Evolutionary conservation across 2,113 vertebrate genomes (phyloP), one percentile per base, ranked within the genome.

Genomic region (Arizona elegans): DNA sequence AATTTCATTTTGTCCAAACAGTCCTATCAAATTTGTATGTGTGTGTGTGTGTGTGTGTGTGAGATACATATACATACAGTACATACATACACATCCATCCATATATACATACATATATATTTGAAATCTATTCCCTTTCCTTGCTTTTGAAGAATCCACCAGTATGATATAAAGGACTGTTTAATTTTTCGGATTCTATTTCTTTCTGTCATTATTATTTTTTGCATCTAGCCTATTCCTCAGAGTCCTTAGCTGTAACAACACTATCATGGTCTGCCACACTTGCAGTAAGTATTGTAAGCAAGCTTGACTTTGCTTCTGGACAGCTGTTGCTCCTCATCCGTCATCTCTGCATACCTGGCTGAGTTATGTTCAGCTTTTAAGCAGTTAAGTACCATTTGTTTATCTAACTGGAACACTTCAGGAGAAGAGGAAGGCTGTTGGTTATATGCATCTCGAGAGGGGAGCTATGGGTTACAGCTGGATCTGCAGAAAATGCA

Each of bases 371-470:
- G 19, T n/a, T 62, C 52, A 91, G 24, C 88, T 3, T 0, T 65
- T 53, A 92, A 96, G 95, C 91, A 94, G 70, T 59, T 95, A 91
- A 95, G 93, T 59, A 62, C 24, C 4, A 85, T 95, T 86, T 85
- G 94, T 94, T 54, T 94, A 92, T 93, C 93, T 96, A 92, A 70
- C 93, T 91, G 89, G 0, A 90, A 91, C 91, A 81, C 54, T 87
- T 91, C 88, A 62, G 10, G 92, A 89, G 91, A 95, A 58, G 58
- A 89, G 93, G 95, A 87, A 92, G 92, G 93, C 90, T 90, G 33
- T 62, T 5, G 7, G 87, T 4, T 13, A 59, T 86, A 43, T 21
- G 0, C 3, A 89, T 47, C 58, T 0, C 0, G 89, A 93, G 75
- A 50, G 8, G 65, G 93, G 92, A 91, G 88, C 94, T 52, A 58